Conservation (phyloP, 2,113 vertebrate genomes). For the Menidia beryllina region DNA sequence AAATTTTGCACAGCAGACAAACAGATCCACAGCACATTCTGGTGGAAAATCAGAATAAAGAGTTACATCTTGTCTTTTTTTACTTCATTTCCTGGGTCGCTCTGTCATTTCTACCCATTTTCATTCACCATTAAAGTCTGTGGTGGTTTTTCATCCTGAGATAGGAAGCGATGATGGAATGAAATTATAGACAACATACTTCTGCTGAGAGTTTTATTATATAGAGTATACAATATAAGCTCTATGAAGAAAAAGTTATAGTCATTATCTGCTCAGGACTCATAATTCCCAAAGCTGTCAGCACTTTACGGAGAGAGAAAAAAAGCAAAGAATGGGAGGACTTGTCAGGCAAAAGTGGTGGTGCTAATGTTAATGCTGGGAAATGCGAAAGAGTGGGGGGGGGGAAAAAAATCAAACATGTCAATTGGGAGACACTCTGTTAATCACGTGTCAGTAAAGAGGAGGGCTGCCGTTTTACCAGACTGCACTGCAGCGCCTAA, state of each 20-base stretch:
- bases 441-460: constrained; percentile 51
- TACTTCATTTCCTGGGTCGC: fast-evolving
- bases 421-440: constrained; percentile 20
- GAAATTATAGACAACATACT: neutral
- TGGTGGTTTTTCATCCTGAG: neutral
- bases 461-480: constrained; percentile 30
- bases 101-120: neutral
- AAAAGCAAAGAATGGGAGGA: neutral
- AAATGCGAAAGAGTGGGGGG: constrained; percentile 26
- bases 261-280: constrained; percentile 37
- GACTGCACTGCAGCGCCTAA: constrained; percentile 19
- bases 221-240: neutral
- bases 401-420: constrained; percentile 18
- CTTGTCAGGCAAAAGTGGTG: constrained; percentile 28
- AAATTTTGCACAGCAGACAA: neutral
- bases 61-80: neutral
- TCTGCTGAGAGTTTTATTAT: neutral
- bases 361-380: constrained; percentile 35
- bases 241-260: constrained; percentile 1
- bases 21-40: neutral
- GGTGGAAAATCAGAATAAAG: neutral
- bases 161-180: neutral
- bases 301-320: neutral
- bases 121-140: fast-evolving
- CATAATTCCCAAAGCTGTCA: constrained; percentile 38